Evolutionary conservation across 2,888 invertebrate genomes (phyloP), one percentile per base, ranked within the genome.

Genomic region (Mythimna loreyi): DNA sequence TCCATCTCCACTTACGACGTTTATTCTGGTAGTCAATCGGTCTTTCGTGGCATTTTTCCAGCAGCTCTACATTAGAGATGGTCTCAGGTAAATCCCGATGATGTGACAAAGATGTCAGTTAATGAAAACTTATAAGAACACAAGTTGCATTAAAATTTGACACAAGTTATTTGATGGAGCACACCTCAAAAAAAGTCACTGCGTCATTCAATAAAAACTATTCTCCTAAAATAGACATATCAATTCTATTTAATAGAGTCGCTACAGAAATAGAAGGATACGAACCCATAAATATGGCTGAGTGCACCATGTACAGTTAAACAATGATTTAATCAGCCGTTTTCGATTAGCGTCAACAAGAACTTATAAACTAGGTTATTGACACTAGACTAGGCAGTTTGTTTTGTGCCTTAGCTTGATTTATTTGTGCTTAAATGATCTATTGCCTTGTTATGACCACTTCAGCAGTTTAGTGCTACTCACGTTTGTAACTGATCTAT

Each of bases 311-410:
- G 61, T 53, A 55, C 28, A 56, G 60, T 75, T 65, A n/a, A 72
- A 78, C 81, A 78, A 78, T 77, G 64, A 72, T 72, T 81, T 65
- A 56, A 64, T 81, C 67, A 45, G 59, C 68, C 63, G 68, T 33
- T 60, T 63, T 43, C 21, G 68, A 75, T 76, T 79, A 67, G 62
- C 36, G 59, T 67, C 68, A 63, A 75, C 75, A 75, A 79, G 75
- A 62, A 60, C 55, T 63, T 57, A 47, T 78, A 33, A 52, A 49
- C 33, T 47, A 33, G 68, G 75, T 68, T 80, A 80, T 75, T 76
- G 76, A 76, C 76, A 60, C 58, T 52, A 25, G 58, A 28, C 36
- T 13, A 28, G 45, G 45, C 49, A 45, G 55, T 65, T 43, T 65
- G 60, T 56, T 50, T 74, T 67, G 62, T 67, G 19, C 25, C 9